Conservation (phyloP, 2,888 invertebrate genomes). For the Gibbula magus region DNA sequence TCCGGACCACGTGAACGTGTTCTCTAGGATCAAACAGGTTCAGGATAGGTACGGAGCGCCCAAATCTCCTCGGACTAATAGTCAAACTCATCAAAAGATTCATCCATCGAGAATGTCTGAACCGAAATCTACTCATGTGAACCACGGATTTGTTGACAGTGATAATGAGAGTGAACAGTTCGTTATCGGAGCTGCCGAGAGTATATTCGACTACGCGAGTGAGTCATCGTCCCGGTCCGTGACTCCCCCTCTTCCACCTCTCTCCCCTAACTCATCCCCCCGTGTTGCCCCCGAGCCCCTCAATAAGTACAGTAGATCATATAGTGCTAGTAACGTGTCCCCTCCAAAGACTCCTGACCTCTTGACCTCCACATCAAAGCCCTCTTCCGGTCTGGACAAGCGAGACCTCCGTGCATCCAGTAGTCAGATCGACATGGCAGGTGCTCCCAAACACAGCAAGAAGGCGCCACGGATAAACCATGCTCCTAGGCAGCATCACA, state of each 20-base stretch:
- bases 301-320: slow-evolving; percentile 33
- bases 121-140: neutral
- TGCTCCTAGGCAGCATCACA: slow-evolving; percentile 4
- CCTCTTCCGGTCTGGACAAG: neutral
- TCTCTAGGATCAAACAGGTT: neutral
- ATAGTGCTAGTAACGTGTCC: slow-evolving; percentile 48
- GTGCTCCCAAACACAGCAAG: neutral
- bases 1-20: neutral
- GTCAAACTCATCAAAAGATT: neutral
- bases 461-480: neutral
- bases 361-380: slow-evolving; percentile 19
- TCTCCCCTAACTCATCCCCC: slow-evolving; percentile 58
- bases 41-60: neutral
- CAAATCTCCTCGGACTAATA: neutral
- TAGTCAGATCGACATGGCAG: neutral
- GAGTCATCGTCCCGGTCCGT: slow-evolving; percentile 57
- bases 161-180: slow-evolving; percentile 38
- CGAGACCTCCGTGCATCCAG: slow-evolving; percentile 11
- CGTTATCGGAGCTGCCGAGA: slow-evolving; percentile 44
- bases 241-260: slow-evolving; percentile 64
- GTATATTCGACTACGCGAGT: slow-evolving; percentile 61
- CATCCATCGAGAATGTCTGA: slow-evolving; percentile 5
- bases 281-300: slow-evolving; percentile 48
- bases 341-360: slow-evolving; percentile 47
- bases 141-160: slow-evolving; percentile 27